Percentiles rank a stretch among this genome's conserved stretches.
Evolutionary conservation across 2,113 vertebrate genomes (phyloP).

Genomic region (Chaenocephalus aceratus): DNA sequence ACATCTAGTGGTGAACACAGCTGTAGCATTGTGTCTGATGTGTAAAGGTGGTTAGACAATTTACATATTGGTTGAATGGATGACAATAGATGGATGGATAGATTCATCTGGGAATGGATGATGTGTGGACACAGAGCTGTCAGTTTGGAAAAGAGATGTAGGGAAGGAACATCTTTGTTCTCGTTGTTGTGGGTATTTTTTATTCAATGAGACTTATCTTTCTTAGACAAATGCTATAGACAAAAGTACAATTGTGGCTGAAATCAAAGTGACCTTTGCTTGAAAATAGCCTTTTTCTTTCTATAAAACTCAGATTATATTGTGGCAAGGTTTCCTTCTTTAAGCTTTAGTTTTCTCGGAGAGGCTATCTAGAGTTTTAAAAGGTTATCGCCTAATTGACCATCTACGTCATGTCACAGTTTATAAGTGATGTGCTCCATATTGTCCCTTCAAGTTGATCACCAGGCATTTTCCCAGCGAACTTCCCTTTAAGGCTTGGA

Average conservation of each 20-base stretch:
- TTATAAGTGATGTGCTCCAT: not conserved
- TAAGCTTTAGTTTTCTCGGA: not conserved
- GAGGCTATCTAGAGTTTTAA: not conserved
- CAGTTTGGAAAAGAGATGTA: no score
- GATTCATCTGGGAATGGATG: not conserved
- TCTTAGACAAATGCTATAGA: no score
- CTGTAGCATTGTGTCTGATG: conserved; percentile 13
- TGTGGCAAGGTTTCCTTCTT: not conserved
- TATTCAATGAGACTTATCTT: no score
- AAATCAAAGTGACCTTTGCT: not conserved
- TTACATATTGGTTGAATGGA: not conserved
- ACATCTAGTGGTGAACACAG: conserved; percentile 62
- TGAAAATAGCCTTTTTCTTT: not conserved
- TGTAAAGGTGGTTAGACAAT: not conserved
- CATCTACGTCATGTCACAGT: not conserved
- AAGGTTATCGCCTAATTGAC: no score
- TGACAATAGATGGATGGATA: not conserved
- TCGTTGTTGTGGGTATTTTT: no score
- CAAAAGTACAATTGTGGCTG: no score
- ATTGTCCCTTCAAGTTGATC: not conserved
- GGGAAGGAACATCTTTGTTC: no score
- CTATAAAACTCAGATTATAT: not conserved
- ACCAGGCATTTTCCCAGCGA: not conserved
- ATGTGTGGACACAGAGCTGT: not conserved
- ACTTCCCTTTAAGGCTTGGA: not conserved